Base-by-base conservation (phyloP, 1,140 invertebrate genomes). In the Zaprionus davidi region DNA sequence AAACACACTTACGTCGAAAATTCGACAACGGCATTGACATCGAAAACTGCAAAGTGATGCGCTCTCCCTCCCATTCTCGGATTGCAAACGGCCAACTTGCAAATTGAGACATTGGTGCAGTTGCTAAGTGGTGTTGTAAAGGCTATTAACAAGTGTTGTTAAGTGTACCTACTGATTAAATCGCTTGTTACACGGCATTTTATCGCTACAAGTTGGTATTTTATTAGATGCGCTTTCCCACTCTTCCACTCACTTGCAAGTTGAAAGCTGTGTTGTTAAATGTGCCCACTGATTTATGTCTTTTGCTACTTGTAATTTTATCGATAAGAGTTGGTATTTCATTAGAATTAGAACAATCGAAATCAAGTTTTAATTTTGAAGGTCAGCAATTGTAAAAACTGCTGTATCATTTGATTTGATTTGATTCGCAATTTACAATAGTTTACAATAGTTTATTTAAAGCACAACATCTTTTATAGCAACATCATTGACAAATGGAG, bases 1-100 rank as follows among this genome's bases (percentile, higher is more conserved):
- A 55, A 60, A 57, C 57, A 11, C 49, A 71, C 17, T 13, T 63
- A 24, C 28, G 46, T 49, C 44, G 20, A 59, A 63, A 70, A 76
- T 62, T 76, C 55, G 71, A 57, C 78, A 84, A 81, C 79, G 84
- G 63, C 84, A 88, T 90, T 88, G 84, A 88, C 85, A 88, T 81
- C 78, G 79, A 88, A 87, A 55, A 46, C 41, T 46, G 20, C 65
- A 28, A 58, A 34, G 31, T 31, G 31, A 31, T 34, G 26, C 28
- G 65, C 64, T 66, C 53, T 38, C 38, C 34, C 44, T 56, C 15
- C 28, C 20, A 9, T 26, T 56, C 15, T 56, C 24, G 12, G n/a
- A 51, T 1, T 31, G 28, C 28, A 31, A n/a, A 22, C 12, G n/a
- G n/a, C 12, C 2, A 22, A 22, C 12, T 4, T 24, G 46, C 41